Evolutionary conservation across 2,888 invertebrate genomes (phyloP).

Genomic region (Trachelus tabidus): DNA sequence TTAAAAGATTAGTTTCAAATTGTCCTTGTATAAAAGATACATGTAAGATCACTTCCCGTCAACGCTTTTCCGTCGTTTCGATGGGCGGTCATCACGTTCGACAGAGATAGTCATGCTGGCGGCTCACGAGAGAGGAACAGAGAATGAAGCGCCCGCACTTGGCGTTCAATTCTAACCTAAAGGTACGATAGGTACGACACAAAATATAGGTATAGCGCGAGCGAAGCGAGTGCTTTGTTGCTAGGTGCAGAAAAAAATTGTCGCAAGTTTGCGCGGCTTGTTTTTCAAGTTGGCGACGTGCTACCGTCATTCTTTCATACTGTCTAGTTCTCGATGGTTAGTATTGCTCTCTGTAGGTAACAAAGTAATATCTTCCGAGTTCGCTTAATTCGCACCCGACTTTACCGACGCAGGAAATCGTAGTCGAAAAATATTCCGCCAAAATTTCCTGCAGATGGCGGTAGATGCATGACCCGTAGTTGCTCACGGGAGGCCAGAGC

Average conservation of each 20-base stretch:
- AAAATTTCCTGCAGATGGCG: conserved; percentile 1
- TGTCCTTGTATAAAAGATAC: not conserved
- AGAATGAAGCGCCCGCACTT: too few relatives aligned
- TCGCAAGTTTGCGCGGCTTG: not conserved
- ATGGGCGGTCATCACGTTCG: too few relatives aligned
- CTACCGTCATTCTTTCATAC: not conserved
- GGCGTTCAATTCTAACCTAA: too few relatives aligned
- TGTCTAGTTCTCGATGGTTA: not conserved
- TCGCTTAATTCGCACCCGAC: conserved; percentile 1
- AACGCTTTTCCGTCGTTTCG: too few relatives aligned
- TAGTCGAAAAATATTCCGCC: not conserved
- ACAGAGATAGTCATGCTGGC: too few relatives aligned
- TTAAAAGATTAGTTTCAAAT: not conserved
- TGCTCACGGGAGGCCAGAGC: conserved; percentile 19
- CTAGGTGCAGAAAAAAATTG: not conserved
- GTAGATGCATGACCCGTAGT: not conserved
- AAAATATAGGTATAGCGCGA: too few relatives aligned
- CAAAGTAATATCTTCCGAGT: conserved; percentile 9
- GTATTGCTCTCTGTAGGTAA: not conserved
- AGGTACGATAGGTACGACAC: too few relatives aligned
- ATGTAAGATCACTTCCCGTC: too few relatives aligned
- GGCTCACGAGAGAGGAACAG: too few relatives aligned
- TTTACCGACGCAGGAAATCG: conserved; percentile 15
- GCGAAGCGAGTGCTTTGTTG: too few relatives aligned
- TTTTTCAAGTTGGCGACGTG: not conserved